Evolutionary conservation across 1,140 invertebrate species (phyloP).

Genomic region (Melanaphis sacchari): DNA sequence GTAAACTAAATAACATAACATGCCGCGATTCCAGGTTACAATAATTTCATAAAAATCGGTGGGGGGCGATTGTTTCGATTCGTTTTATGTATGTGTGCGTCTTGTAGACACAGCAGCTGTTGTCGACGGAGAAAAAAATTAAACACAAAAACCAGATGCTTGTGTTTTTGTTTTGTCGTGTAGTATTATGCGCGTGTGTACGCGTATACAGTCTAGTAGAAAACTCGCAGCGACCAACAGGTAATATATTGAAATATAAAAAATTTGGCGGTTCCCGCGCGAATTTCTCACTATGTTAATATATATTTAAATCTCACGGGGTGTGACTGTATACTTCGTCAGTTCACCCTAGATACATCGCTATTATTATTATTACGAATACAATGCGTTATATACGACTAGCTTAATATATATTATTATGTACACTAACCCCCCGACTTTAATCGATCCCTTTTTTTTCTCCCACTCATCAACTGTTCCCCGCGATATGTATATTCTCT

Average conservation of each 20-base stretch:
- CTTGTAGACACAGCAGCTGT: background rate
- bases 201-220: background rate
- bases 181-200: background rate
- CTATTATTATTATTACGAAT: background rate
- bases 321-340: background rate
- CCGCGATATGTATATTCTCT: background rate
- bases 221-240: background rate
- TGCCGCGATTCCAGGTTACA: background rate
- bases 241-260: conserved; percentile 11
- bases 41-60: background rate
- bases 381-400: background rate
- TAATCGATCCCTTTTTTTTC: background rate
- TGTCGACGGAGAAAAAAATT: background rate
- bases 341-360: background rate
- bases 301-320: background rate
- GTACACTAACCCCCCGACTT: background rate
- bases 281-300: background rate
- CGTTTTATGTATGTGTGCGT: background rate
- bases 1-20: background rate
- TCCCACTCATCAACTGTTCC: background rate
- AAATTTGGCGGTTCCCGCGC: background rate
- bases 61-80: background rate
- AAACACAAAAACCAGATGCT: conserved; percentile 5
- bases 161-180: background rate
- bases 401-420: background rate